Conservation (phyloP, 2,888 invertebrate genomes). For the Gnatocerus cornutus region DNA sequence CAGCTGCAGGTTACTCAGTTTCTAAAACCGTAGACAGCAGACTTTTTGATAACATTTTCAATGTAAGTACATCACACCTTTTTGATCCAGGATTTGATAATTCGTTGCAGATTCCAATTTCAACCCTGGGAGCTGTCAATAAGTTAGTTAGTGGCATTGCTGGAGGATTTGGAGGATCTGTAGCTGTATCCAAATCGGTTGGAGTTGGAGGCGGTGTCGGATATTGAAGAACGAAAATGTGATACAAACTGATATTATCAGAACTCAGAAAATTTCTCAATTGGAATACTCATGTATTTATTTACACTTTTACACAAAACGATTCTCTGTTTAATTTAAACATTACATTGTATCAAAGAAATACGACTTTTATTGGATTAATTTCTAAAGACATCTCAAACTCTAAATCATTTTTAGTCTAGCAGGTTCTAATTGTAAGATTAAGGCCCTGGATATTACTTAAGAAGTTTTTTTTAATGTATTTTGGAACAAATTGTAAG, state of each 20-base stretch:
- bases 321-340: too few species aligned
- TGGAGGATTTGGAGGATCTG: conserved; percentile 61
- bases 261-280: neutral
- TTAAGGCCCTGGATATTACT: too few species aligned
- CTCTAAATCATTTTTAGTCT: too few species aligned
- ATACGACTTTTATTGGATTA: too few species aligned
- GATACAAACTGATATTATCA: conserved; percentile 16
- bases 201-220: conserved; percentile 33
- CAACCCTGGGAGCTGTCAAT: conserved; percentile 79
- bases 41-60: conserved; percentile 78
- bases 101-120: conserved; percentile 76
- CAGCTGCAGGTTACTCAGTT: conserved; percentile 50
- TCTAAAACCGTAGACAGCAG: conserved; percentile 65
- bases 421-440: too few species aligned
- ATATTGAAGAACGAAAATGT: conserved; percentile 3
- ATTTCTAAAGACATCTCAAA: too few species aligned
- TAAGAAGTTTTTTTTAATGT: too few species aligned
- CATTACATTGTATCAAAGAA: too few species aligned
- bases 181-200: conserved; percentile 60
- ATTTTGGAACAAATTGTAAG: too few species aligned
- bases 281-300: neutral
- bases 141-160: conserved; percentile 76
- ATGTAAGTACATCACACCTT: conserved; percentile 72
- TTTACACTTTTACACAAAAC: too few species aligned
- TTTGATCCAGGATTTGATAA: neutral